Percentiles rank a stretch among this genome's conserved stretches.
Evolutionary conservation across 2,797 vertebrate genomes (phyloP).

Genomic region (Falco peregrinus): DNA sequence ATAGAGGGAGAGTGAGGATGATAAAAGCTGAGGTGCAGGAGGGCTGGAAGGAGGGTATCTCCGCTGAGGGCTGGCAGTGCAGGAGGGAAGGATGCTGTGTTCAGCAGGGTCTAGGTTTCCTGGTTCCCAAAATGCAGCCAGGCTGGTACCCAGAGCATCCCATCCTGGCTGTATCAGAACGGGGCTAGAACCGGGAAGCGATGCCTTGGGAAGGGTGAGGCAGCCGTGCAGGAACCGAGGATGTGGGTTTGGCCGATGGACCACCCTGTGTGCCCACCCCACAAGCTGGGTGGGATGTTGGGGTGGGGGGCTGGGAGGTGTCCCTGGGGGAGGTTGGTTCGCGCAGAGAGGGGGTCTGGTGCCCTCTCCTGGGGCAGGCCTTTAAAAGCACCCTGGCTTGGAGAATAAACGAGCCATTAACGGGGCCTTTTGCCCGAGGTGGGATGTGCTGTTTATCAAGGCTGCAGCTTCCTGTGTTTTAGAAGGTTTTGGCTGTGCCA

Average conservation of each 20-base stretch:
- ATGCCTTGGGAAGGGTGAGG: not conserved
- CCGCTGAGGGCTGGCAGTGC: not conserved
- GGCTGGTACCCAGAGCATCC: not conserved
- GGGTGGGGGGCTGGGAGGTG: not conserved
- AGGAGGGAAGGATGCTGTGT: not conserved
- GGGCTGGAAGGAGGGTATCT: not conserved
- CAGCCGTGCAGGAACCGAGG: accelerated
- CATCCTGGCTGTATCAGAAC: accelerated
- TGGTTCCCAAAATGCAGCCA: not conserved
- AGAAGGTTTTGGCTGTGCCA: not conserved
- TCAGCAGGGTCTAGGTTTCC: not conserved
- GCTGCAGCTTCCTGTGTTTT: not conserved
- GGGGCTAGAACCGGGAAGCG: accelerated
- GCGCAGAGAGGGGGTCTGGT: conserved; percentile 40
- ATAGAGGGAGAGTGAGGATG: not conserved
- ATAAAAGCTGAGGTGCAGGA: not conserved
- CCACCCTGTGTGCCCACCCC: accelerated
- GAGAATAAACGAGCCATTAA: not conserved
- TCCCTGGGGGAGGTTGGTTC: not conserved
- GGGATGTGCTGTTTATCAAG: accelerated
- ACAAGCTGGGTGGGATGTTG: not conserved
- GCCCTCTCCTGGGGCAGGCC: conserved; percentile 67
- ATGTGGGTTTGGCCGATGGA: accelerated
- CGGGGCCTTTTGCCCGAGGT: not conserved
- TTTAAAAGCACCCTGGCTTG: conserved; percentile 51